A percentile compares a stretch with the other conserved stretches of the same genome.
These are phyloP conservation scores for Acanthococcus lagerstroemiae DNA, from an alignment of 2,888 invertebrate genomes.

Conservation along the genomic window DNA sequence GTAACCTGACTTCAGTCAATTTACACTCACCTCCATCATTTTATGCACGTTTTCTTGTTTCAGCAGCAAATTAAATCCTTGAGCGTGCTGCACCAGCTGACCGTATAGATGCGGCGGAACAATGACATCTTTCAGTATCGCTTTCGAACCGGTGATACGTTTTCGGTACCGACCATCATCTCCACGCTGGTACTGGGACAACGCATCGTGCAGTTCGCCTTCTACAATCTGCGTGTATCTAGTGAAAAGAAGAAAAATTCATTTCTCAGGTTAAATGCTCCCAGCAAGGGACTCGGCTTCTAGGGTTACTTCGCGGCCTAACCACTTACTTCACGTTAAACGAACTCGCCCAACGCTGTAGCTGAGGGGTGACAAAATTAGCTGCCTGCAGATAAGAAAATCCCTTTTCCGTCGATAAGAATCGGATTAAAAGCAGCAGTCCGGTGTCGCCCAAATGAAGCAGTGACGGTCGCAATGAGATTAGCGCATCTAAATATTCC, in stretches of 20 bases:
- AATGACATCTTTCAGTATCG: slow-evolving; percentile 41
- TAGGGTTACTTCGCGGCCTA: not conserved
- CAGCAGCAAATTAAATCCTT: slow-evolving; percentile 49
- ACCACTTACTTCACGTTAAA: slow-evolving; percentile 56
- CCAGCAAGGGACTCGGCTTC: not conserved
- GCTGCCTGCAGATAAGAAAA: slow-evolving; percentile 53
- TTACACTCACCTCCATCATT: slow-evolving; percentile 41
- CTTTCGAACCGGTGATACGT: slow-evolving; percentile 48
- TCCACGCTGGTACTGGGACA: slow-evolving; percentile 72
- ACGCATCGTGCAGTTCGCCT: slow-evolving; percentile 72
- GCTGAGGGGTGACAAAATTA: slow-evolving; percentile 58
- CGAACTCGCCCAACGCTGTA: slow-evolving; percentile 66
- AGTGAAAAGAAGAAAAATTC: not conserved
- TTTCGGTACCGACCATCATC: slow-evolving; percentile 67
- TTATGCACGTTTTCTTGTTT: slow-evolving; percentile 47
- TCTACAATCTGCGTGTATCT: slow-evolving; percentile 84
- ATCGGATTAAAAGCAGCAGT: slow-evolving; percentile 61
- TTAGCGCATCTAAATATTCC: slow-evolving; percentile 64
- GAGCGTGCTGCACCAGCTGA: slow-evolving; percentile 61
- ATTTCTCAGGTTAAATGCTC: not conserved
- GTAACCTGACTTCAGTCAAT: slow-evolving; percentile 3
- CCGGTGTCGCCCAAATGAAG: slow-evolving; percentile 66
- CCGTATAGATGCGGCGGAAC: slow-evolving; percentile 75
- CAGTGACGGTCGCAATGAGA: slow-evolving; percentile 60
- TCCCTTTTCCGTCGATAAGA: slow-evolving; percentile 62